phyloP scores from a whole-genome alignment of 2,888 invertebrate genomes.

The Ceramica pisi region DNA sequence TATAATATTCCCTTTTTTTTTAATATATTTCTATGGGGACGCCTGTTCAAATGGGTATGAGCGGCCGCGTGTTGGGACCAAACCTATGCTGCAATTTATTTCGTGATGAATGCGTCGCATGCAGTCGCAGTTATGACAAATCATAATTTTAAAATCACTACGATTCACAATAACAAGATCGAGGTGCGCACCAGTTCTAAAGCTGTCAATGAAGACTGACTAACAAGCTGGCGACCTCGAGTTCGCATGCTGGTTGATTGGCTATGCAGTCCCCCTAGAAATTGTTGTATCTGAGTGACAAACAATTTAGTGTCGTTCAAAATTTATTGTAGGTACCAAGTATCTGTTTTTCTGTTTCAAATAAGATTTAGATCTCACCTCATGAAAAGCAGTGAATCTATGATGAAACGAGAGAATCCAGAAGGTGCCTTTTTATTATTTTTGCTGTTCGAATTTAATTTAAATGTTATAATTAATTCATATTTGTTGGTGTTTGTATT shows the following conservation, averaged over 20 bases:
- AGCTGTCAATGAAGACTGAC: conserved; percentile 7
- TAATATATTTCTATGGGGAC: too few species aligned
- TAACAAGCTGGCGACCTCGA: not conserved
- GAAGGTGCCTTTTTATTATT: not conserved
- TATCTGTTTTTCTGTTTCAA: not conserved
- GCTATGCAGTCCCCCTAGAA: conserved; percentile 21
- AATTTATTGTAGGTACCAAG: not conserved
- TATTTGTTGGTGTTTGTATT: too few species aligned
- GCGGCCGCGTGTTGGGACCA: too few species aligned
- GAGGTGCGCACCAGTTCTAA: too few species aligned
- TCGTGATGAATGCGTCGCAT: too few species aligned
- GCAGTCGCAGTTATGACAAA: too few species aligned
- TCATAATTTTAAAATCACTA: too few species aligned
- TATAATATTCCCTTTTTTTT: too few species aligned
- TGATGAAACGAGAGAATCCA: not conserved
- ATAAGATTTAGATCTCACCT: not conserved
- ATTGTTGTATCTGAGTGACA: not conserved
- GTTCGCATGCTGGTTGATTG: not conserved
- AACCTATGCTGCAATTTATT: too few species aligned
- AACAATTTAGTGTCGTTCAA: not conserved
- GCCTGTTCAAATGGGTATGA: too few species aligned
- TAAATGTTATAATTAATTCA: too few species aligned
- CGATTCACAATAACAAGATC: too few species aligned
- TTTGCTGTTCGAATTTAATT: not conserved
- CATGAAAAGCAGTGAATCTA: not conserved